Evolutionary conservation across 2,113 vertebrate genomes (phyloP).

Genomic region (Nycticebus coucang): DNA sequence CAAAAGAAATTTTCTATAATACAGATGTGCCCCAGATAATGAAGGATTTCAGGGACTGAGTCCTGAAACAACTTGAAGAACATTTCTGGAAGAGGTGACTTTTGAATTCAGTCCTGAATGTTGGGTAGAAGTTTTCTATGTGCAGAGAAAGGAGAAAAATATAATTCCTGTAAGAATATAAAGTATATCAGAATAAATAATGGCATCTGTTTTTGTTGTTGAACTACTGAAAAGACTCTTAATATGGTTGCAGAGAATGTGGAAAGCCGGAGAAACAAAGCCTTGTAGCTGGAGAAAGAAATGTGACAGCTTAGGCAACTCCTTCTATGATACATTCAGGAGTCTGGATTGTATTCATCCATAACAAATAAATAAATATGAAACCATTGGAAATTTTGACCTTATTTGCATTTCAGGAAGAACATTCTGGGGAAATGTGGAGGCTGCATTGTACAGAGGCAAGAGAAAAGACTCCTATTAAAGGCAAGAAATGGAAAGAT

Average conservation of each 20-base stretch:
- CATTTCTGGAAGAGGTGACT: not conserved
- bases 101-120: not conserved
- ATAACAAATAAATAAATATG: not conserved
- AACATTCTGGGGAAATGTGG: not conserved
- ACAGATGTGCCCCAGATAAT: not conserved
- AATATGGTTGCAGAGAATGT: not conserved
- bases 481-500: not conserved
- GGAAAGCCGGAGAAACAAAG: not conserved
- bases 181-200: not conserved
- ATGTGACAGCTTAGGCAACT: not conserved
- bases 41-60: not conserved
- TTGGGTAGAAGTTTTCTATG: not conserved
- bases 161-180: not conserved
- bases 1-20: not conserved
- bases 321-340: not conserved
- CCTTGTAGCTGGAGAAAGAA: not conserved
- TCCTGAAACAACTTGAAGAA: not conserved
- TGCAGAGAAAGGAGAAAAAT: not conserved
- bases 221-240: not conserved
- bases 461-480: not conserved
- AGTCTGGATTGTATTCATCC: not conserved
- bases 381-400: not conserved
- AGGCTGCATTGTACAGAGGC: not conserved
- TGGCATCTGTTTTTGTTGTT: not conserved
- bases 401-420: constrained; percentile 9